Evolutionary conservation across 1,140 invertebrate genomes (phyloP).

Genomic region (Lasioglossum baleicum): DNA sequence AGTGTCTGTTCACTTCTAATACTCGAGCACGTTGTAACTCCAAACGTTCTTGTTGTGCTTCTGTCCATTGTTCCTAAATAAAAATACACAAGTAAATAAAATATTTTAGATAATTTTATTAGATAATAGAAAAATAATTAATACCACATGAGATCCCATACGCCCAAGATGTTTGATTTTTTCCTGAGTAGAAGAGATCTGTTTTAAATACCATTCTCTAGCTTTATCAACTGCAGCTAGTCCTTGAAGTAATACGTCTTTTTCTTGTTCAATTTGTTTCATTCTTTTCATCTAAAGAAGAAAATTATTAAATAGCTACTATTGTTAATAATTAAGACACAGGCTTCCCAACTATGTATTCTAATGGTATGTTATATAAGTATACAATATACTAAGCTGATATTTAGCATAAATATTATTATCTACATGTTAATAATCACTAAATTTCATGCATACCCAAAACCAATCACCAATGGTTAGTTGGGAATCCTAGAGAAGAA

Average conservation of each 20-base stretch:
- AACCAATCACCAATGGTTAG: conserved; percentile 61
- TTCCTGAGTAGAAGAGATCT: conserved; percentile 91
- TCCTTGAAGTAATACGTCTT: conserved; percentile 92
- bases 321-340: conserved; percentile 14
- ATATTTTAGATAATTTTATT: no score
- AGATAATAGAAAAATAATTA: conserved; percentile 8
- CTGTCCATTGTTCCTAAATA: conserved; percentile 91
- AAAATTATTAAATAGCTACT: conserved; percentile 20
- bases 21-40: conserved; percentile 92
- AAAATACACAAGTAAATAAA: no score
- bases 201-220: conserved; percentile 93
- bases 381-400: conserved; percentile 5
- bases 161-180: conserved; percentile 94
- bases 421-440: conserved; percentile 36
- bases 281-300: conserved; percentile 88
- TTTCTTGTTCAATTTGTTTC: conserved; percentile 96
- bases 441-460: conserved; percentile 50
- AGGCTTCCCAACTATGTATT: conserved; percentile 40
- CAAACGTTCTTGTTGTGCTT: conserved; percentile 92
- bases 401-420: no score
- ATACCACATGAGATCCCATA: conserved; percentile 89
- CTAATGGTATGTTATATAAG: neutral
- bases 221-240: conserved; percentile 92
- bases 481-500: conserved; percentile 60
- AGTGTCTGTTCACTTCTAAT: conserved; percentile 92